Percentiles rank a stretch among this genome's conserved stretches.
Evolutionary conservation across 2,113 vertebrate species (phyloP).

Genomic region (Tenebrosternarchus preto): DNA sequence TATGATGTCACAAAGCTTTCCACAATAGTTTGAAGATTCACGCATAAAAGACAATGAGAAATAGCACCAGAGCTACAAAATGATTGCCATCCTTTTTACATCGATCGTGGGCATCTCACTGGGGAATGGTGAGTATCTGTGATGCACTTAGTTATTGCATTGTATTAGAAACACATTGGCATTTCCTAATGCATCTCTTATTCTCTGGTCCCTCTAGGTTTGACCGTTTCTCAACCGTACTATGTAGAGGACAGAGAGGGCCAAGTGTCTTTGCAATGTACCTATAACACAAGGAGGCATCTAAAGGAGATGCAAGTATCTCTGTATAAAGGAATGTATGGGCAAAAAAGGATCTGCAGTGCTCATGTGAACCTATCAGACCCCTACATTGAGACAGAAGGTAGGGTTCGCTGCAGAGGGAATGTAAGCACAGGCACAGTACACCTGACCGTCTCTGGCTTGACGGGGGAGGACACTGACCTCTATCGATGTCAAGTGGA

Average conservation of each 20-base stretch:
- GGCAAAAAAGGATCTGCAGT: conserved; percentile 54
- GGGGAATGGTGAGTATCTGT: conserved; percentile 46
- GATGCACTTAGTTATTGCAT: not conserved
- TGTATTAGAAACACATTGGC: conserved; percentile 11
- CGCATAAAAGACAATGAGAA: conserved; percentile 51
- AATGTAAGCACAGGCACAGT: conserved; percentile 51
- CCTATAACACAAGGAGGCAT: not conserved
- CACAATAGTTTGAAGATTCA: conserved; percentile 38
- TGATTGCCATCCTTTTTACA: conserved; percentile 48
- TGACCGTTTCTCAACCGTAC: conserved; percentile 65
- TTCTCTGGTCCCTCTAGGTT: conserved; percentile 51
- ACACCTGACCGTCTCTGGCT: conserved; percentile 62
- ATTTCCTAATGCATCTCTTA: not conserved
- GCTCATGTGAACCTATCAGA: conserved; percentile 41
- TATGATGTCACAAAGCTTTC: conserved; percentile 52
- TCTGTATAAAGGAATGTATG: conserved; percentile 61
- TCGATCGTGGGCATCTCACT: conserved; percentile 29
- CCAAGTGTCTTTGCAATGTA: conserved; percentile 57
- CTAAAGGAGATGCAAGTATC: conserved; percentile 57
- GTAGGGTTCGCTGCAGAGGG: conserved; percentile 54
- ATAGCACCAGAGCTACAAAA: conserved; percentile 38
- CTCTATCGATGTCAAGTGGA: conserved; percentile 65
- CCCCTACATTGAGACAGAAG: conserved; percentile 10
- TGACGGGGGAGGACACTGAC: conserved; percentile 66
- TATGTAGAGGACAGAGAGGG: conserved; percentile 53